These are phyloP conservation scores for Lutraria rhynchaena DNA, from an alignment of 1,140 invertebrate genomes.

Conservation along the genomic window DNA sequence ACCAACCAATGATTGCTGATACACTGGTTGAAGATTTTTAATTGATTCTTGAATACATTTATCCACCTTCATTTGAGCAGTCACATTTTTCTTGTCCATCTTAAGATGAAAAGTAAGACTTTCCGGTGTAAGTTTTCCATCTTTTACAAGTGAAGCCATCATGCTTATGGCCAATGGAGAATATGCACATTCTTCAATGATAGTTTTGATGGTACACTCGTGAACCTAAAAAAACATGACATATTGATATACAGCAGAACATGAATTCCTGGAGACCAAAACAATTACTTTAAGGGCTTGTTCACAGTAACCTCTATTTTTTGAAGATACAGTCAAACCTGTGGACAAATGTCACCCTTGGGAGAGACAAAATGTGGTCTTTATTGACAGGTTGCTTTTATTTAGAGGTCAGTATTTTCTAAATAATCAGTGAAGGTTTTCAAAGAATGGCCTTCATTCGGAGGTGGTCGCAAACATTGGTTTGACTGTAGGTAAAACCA, in stretches of 20 bases:
- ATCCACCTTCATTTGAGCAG: constrained; percentile 1
- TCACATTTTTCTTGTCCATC: constrained; percentile 49
- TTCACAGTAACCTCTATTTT: too few species aligned
- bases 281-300: background rate
- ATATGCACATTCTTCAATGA: constrained; percentile 25
- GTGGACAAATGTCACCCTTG: too few species aligned
- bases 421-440: too few species aligned
- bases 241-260: background rate
- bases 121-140: constrained; percentile 29
- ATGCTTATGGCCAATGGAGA: constrained; percentile 45
- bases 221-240: background rate
- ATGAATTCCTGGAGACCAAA: background rate
- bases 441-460: too few species aligned
- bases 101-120: constrained; percentile 24
- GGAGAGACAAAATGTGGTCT: too few species aligned
- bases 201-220: background rate
- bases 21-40: background rate
- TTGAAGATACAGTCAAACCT: too few species aligned
- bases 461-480: too few species aligned
- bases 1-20: background rate
- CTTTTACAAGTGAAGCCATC: constrained; percentile 19
- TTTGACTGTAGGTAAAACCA: too few species aligned
- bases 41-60: constrained; percentile 24
- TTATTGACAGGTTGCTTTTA: too few species aligned
- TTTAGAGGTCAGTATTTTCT: too few species aligned